A percentile compares a stretch with the other conserved stretches of the same genome.
phyloP scores from a whole-genome alignment of 2,888 invertebrate genomes.

The Phyto melanocephala region DNA sequence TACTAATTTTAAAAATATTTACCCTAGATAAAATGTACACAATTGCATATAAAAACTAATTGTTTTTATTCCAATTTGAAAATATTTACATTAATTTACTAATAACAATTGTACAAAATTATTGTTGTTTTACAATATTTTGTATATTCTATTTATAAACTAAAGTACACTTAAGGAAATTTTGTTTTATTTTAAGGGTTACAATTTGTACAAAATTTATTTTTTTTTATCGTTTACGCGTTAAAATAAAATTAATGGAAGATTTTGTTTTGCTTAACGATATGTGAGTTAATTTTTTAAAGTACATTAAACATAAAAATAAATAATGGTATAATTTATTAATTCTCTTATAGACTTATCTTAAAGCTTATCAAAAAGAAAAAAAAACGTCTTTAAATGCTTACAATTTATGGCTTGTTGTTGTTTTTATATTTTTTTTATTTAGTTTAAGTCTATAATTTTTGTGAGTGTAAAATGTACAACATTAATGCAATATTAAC shows the following conservation, averaged over 20 bases:
- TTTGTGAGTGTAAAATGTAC: conserved; percentile 9
- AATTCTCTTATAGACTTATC: conserved; percentile 10
- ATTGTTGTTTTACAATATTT: background rate
- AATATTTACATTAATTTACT: conserved; percentile 35
- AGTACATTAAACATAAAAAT: no score
- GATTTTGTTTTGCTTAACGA: conserved; percentile 9
- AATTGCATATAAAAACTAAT: conserved; percentile 8
- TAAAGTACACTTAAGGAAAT: conserved; percentile 22
- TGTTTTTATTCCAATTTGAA: background rate
- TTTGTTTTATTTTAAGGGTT: background rate
- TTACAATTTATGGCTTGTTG: conserved; percentile 74
- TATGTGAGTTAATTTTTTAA: no score
- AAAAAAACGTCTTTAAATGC: no score
- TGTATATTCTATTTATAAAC: background rate
- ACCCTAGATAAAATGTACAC: conserved; percentile 22
- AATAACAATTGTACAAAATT: conserved; percentile 53
- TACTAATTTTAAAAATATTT: no score
- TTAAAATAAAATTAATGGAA: conserved; percentile 46
- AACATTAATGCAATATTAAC: conserved; percentile 14
- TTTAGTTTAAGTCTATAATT: conserved; percentile 42
- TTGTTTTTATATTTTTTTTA: conserved; percentile 29
- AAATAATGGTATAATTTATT: conserved; percentile 13
- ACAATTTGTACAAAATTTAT: conserved; percentile 49
- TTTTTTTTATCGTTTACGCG: background rate
- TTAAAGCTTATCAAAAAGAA: no score